Evolutionary conservation across 1,140 invertebrate genomes (phyloP).

Genomic region (Drosophila triauraria): DNA sequence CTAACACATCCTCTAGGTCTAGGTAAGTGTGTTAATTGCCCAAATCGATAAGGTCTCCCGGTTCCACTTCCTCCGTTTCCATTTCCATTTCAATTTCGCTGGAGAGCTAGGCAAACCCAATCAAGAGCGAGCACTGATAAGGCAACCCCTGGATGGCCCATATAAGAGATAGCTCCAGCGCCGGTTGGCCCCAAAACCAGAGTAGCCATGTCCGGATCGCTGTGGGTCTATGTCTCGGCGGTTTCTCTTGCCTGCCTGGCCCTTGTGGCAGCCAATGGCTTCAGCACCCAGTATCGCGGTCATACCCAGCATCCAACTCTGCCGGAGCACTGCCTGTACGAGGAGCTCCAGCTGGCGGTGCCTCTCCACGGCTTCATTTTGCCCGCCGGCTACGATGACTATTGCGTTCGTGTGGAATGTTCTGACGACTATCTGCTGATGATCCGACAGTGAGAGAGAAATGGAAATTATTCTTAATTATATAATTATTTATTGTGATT

Average conservation of each 20-base stretch:
- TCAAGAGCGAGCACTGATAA: slow-evolving; percentile 27
- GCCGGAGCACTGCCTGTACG: slow-evolving; percentile 61
- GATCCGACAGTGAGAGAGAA: slow-evolving; percentile 65
- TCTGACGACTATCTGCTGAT: slow-evolving; percentile 67
- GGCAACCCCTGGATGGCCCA: neutral
- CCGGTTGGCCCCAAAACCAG: neutral
- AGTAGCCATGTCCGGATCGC: slow-evolving; percentile 15
- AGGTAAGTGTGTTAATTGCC: neutral
- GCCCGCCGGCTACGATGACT: slow-evolving; percentile 41
- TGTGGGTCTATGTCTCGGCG: neutral
- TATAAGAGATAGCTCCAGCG: slow-evolving; percentile 19
- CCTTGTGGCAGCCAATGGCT: slow-evolving; percentile 1
- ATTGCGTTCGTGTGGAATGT: slow-evolving; percentile 58
- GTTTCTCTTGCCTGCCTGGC: neutral
- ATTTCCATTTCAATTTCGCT: slow-evolving; percentile 3
- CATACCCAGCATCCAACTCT: slow-evolving; percentile 49
- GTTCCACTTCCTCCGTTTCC: slow-evolving; percentile 15
- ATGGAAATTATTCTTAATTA: neutral
- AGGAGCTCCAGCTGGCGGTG: slow-evolving; percentile 63
- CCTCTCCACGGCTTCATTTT: slow-evolving; percentile 38
- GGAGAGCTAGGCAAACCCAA: slow-evolving; percentile 32
- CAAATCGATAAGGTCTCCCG: neutral
- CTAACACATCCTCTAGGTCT: neutral
- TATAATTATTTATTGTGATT: neutral
- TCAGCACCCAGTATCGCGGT: slow-evolving; percentile 64